phyloP scores from a whole-genome alignment of 2,113 vertebrate genomes.

The Periophthalmus modestus region DNA sequence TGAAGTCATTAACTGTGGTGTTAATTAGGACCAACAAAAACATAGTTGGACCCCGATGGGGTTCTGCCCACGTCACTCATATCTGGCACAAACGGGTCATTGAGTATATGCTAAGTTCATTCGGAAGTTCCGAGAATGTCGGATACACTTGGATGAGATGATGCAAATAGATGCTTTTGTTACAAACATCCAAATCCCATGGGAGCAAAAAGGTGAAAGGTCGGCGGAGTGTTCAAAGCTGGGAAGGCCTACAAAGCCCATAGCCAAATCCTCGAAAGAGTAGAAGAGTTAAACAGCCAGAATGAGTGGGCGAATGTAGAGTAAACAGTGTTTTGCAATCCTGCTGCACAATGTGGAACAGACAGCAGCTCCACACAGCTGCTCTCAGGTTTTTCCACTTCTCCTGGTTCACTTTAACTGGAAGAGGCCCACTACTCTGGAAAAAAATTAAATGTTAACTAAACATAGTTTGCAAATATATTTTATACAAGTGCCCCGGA shows the following conservation, averaged over 20 bases:
- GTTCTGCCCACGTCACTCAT: not conserved
- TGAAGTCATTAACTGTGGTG: slow-evolving; percentile 48
- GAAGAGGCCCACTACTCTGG: slow-evolving; percentile 11
- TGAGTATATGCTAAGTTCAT: slow-evolving; percentile 11
- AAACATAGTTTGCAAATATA: slow-evolving; percentile 3
- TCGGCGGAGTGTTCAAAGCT: slow-evolving; percentile 35
- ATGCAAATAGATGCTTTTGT: slow-evolving; percentile 8
- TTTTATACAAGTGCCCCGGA: not conserved
- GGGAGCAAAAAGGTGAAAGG: slow-evolving; percentile 36
- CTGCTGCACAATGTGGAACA: slow-evolving; percentile 41
- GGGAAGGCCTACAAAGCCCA: slow-evolving; percentile 36
- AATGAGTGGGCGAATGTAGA: slow-evolving; percentile 48
- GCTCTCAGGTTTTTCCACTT: slow-evolving; percentile 16
- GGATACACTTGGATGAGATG: slow-evolving; percentile 26
- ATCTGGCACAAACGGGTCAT: slow-evolving; percentile 16
- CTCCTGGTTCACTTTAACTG: slow-evolving; percentile 35
- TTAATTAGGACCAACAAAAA: slow-evolving; percentile 63
- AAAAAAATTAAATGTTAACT: not conserved
- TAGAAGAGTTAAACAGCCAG: slow-evolving; percentile 52
- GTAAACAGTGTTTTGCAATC: slow-evolving; percentile 67
- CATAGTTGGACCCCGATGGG: slow-evolving; percentile 30
- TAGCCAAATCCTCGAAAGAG: slow-evolving; percentile 67
- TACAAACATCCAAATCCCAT: slow-evolving; percentile 14
- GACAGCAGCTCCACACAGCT: slow-evolving; percentile 49
- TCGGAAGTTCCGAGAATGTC: slow-evolving; percentile 20